phyloP scores from a whole-genome alignment of 2,797 vertebrate genomes.

The Potorous gilbertii region DNA sequence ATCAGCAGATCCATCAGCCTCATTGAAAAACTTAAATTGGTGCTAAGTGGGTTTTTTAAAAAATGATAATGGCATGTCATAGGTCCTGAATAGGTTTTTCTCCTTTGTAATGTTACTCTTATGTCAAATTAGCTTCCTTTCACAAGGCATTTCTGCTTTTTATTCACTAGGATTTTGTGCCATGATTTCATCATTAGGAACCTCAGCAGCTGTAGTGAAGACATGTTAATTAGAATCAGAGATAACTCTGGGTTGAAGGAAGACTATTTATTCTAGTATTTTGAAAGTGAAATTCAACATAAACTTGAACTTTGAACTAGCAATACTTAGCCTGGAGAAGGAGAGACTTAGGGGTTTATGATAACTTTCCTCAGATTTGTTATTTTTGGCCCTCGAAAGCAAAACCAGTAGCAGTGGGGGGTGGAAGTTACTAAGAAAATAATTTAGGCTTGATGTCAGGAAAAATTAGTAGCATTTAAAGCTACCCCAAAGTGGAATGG shows the following conservation, averaged over 20 bases:
- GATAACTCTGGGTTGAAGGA: slow-evolving; percentile 15
- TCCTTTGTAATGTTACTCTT: slow-evolving; percentile 32
- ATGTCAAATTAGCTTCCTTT: slow-evolving; percentile 40
- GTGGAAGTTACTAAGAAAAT: neutral
- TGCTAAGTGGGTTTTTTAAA: slow-evolving; percentile 44
- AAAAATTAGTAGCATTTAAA: neutral
- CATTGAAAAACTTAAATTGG: neutral
- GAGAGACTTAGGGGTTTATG: neutral
- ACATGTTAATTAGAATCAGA: neutral
- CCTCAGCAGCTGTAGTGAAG: slow-evolving; percentile 4
- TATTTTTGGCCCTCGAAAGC: neutral
- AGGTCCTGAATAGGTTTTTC: neutral
- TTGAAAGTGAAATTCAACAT: neutral
- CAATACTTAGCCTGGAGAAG: neutral
- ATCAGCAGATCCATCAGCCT: neutral
- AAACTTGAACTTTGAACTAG: neutral
- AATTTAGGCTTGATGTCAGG: neutral
- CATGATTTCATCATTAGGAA: neutral
- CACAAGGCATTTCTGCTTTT: slow-evolving; percentile 13
- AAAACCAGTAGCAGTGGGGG: neutral
- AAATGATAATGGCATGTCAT: neutral
- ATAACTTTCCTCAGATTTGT: neutral
- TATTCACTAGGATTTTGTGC: neutral
- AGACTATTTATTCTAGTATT: neutral
- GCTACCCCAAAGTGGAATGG: neutral